Percentiles rank a stretch among this genome's conserved stretches.
Conservation (phyloP, 2,113 vertebrate genomes). For the Psilopsiagon aymara region DNA sequence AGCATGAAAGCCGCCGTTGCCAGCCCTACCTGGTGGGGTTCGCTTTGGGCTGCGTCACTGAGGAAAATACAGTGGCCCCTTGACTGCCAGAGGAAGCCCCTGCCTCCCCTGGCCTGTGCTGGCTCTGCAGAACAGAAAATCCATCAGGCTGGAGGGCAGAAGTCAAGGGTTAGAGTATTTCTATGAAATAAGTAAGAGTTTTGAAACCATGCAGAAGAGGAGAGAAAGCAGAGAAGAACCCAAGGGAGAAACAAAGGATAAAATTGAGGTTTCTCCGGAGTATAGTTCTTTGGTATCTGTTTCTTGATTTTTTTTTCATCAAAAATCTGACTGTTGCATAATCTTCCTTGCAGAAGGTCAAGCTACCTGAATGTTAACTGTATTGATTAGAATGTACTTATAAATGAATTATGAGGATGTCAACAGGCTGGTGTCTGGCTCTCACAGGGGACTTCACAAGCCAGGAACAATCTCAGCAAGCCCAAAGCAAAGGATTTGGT, state of each 20-base stretch:
- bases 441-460: neutral
- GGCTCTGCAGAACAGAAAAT: neutral
- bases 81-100: accelerated
- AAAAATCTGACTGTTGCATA: neutral
- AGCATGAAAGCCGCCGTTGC: accelerated
- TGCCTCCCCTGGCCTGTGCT: neutral
- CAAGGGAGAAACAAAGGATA: neutral
- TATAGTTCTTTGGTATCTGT: neutral
- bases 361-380: neutral
- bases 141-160: neutral
- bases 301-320: neutral
- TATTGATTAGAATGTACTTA: neutral
- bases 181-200: neutral
- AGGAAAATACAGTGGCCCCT: neutral
- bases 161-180: neutral
- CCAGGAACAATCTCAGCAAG: neutral
- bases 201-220: neutral
- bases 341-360: neutral
- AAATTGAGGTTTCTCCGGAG: neutral
- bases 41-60: neutral
- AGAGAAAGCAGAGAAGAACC: neutral
- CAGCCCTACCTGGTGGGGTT: neutral
- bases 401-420: neutral
- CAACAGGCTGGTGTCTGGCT: neutral
- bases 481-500: neutral